Percentiles rank a stretch among this genome's conserved stretches.
Evolutionary conservation across 2,888 invertebrate species (phyloP).

Genomic region (Erpobdella octoculata): DNA sequence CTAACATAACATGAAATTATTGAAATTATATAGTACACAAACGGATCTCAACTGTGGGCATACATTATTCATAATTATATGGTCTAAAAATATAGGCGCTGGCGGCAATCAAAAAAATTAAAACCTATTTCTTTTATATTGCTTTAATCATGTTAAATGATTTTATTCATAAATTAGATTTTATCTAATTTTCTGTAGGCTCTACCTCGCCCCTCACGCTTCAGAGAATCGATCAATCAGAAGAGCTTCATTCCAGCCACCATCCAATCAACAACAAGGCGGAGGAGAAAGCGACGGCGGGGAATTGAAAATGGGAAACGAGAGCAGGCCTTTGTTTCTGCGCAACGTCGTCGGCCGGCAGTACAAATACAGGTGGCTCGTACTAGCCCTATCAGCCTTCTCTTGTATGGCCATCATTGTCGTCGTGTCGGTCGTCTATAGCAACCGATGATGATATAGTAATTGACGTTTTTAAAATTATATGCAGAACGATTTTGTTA

Average conservation of each 20-base stretch:
- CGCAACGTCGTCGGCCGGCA: constrained; percentile 36
- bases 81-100: no score
- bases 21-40: no score
- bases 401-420: constrained; percentile 38
- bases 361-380: constrained; percentile 37
- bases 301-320: constrained; percentile 15
- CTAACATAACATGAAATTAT: no score
- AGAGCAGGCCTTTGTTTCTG: constrained; percentile 37
- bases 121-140: no score
- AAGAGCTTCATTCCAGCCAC: constrained; percentile 16
- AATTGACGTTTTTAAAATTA: no score
- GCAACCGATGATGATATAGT: constrained; percentile 32
- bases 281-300: constrained; percentile 4
- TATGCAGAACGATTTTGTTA: no score
- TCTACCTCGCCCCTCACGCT: constrained; percentile 1
- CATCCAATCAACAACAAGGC: constrained; percentile 16
- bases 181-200: constrained; percentile 11
- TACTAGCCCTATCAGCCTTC: constrained; percentile 36
- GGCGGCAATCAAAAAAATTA: no score
- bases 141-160: no score
- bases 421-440: constrained; percentile 39
- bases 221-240: background rate
- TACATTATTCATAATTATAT: no score
- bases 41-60: no score
- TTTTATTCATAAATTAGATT: no score